phyloP scores from a whole-genome alignment of 2,888 invertebrate species.

The Panopea generosa region DNA sequence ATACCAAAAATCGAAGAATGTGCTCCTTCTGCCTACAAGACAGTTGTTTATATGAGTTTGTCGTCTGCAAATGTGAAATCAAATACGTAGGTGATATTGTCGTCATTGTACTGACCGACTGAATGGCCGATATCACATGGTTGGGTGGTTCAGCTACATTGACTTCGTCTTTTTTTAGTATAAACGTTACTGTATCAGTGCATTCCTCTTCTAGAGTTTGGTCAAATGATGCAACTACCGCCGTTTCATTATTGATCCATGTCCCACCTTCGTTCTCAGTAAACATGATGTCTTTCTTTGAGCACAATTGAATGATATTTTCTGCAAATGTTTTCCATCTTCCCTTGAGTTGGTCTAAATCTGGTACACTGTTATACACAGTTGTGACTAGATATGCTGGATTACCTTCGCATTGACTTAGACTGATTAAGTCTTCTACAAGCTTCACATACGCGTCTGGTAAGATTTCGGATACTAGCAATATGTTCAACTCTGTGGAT shows the following conservation, averaged over 20 bases:
- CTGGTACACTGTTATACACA: conserved; percentile 53
- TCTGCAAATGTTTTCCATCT: conserved; percentile 68
- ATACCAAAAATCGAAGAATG: no score
- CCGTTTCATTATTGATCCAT: conserved; percentile 30
- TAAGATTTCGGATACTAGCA: conserved; percentile 73
- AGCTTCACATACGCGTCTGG: conserved; percentile 67
- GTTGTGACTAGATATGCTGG: conserved; percentile 10
- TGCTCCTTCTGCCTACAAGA: no score
- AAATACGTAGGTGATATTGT: no score
- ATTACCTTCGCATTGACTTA: conserved; percentile 15
- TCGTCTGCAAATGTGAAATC: no score
- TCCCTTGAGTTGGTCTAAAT: conserved; percentile 19
- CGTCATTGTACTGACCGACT: no score
- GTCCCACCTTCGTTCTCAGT: conserved; percentile 26
- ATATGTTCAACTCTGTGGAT: conserved; percentile 77
- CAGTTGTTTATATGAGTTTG: no score
- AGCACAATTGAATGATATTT: conserved; percentile 4
- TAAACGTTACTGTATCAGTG: conserved; percentile 2
- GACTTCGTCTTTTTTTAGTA: background rate
- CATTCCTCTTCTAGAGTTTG: background rate
- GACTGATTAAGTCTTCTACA: conserved; percentile 54
- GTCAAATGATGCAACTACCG: background rate
- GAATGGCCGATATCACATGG: no score
- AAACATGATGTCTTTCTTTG: conserved; percentile 19
- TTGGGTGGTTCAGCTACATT: conserved; percentile 1